Conservation (phyloP, 2,888 invertebrate species). For the Eretmocerus hayati region DNA sequence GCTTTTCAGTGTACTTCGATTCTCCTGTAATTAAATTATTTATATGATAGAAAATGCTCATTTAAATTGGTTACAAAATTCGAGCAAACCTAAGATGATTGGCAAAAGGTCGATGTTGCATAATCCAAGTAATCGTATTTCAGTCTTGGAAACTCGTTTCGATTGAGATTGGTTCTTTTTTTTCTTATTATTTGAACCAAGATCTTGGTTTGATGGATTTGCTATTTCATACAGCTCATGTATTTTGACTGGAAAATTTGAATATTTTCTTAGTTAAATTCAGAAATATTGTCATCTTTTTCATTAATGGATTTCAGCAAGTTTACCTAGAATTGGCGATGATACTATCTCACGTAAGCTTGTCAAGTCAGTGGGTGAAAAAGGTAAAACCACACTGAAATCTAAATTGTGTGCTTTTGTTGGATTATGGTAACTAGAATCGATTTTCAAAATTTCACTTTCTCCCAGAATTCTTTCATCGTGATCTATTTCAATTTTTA, state of each 20-base stretch:
- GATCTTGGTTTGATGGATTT: not conserved
- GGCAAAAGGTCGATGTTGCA: conserved; percentile 36
- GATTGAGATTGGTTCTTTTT: not conserved
- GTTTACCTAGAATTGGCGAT: conserved; percentile 31
- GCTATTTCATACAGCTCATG: conserved; percentile 7
- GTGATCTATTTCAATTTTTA: conserved; percentile 29
- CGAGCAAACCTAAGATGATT: conserved; percentile 29
- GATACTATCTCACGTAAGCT: conserved; percentile 27
- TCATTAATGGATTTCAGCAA: not conserved
- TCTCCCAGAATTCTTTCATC: conserved; percentile 27
- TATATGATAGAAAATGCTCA: not conserved
- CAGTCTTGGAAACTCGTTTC: not conserved
- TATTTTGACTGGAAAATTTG: conserved; percentile 8
- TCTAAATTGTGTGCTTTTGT: conserved; percentile 21
- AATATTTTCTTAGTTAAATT: not conserved
- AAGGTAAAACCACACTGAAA: conserved; percentile 22
- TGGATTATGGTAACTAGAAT: conserved; percentile 21
- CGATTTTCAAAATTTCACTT: conserved; percentile 25
- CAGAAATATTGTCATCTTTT: not conserved
- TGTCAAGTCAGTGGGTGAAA: conserved; percentile 16
- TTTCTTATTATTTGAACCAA: not conserved
- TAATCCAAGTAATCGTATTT: conserved; percentile 24
- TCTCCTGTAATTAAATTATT: conserved; percentile 25
- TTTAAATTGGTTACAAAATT: not conserved
- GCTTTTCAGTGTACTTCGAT: conserved; percentile 23